Conservation (phyloP, 2,888 invertebrate genomes). For the Sarcophaga caerulescens region DNA sequence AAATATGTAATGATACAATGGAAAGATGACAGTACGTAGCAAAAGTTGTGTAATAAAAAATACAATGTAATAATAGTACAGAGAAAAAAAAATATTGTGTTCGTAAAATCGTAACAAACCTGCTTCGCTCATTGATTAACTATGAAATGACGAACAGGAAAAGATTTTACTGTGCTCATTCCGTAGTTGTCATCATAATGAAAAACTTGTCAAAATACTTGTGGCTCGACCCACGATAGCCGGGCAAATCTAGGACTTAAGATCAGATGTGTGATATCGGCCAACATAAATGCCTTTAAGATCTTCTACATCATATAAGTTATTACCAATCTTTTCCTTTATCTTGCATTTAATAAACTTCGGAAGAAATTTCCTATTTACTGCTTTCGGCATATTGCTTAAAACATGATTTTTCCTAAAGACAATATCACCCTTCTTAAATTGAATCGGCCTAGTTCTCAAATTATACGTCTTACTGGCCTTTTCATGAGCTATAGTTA, state of each 20-base stretch:
- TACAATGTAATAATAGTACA: too few relatives aligned
- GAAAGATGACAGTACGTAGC: too few relatives aligned
- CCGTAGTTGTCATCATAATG: too few relatives aligned
- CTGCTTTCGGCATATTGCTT: not conserved
- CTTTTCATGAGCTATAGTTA: conserved; percentile 18
- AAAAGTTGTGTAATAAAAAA: too few relatives aligned
- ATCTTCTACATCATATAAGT: not conserved
- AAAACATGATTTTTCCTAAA: not conserved
- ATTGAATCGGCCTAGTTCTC: not conserved
- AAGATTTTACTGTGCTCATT: too few relatives aligned
- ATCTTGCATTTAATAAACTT: conserved; percentile 7
- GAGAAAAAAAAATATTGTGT: too few relatives aligned
- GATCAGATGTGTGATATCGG: not conserved
- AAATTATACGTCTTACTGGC: not conserved
- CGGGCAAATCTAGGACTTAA: not conserved
- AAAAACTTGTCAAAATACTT: too few relatives aligned
- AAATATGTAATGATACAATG: too few relatives aligned
- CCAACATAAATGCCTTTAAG: not conserved
- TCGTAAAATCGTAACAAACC: too few relatives aligned
- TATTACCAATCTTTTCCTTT: not conserved
- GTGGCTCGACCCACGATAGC: too few relatives aligned
- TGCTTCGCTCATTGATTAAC: too few relatives aligned
- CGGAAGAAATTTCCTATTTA: not conserved
- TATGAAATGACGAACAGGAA: too few relatives aligned
- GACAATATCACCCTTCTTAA: not conserved